Evolutionary conservation across 2,888 invertebrate genomes (phyloP).

Genomic region (Zonitis immaculata): DNA sequence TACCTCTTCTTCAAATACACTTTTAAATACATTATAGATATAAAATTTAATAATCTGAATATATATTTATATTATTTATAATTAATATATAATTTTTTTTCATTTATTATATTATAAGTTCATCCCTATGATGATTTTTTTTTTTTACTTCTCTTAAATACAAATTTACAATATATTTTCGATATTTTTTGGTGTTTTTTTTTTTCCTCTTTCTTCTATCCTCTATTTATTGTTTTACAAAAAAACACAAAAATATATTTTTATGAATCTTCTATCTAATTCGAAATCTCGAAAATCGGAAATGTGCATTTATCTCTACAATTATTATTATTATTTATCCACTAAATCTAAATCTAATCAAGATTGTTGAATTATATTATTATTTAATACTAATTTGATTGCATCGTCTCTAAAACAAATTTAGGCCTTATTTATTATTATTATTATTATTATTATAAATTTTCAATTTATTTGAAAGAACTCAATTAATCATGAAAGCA

Average conservation of each 20-base stretch:
- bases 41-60: slow-evolving; percentile 41
- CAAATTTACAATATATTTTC: slow-evolving; percentile 41
- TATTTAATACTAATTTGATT: not conserved
- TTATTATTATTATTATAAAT: too few species aligned
- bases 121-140: slow-evolving; percentile 20
- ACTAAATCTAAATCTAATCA: too few species aligned
- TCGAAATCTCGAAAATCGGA: too few species aligned
- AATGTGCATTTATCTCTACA: too few species aligned
- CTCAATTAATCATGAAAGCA: too few species aligned
- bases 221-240: too few species aligned
- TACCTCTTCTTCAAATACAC: too few species aligned
- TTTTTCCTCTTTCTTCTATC: slow-evolving; percentile 11
- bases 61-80: slow-evolving; percentile 37
- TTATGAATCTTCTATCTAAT: too few species aligned
- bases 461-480: too few species aligned
- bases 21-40: slow-evolving; percentile 38
- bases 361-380: not conserved
- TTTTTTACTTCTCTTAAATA: too few species aligned
- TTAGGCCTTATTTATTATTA: not conserved
- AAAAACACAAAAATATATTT: too few species aligned
- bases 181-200: slow-evolving; percentile 42
- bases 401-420: not conserved
- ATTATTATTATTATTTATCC: too few species aligned
- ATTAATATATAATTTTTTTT: slow-evolving; percentile 41
- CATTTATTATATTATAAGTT: slow-evolving; percentile 28